Base-by-base conservation (phyloP, 2,888 invertebrate genomes). In the Tachina grossa region DNA sequence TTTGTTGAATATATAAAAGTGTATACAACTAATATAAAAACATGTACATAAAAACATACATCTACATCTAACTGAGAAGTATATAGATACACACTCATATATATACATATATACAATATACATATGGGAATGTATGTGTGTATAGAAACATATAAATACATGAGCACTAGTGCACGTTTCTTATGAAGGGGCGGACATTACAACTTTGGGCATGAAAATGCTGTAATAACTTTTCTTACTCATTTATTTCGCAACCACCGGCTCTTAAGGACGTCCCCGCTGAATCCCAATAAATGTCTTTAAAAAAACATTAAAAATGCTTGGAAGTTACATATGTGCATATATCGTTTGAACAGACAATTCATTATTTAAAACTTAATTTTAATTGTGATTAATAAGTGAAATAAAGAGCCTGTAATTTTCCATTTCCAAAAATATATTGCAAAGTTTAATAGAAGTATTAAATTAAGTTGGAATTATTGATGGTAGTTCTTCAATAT, bases 161-260 rank as follows among this genome's bases (percentile, higher is more conserved):
- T 22, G n/a, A 39, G 39, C 39, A 49, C 19, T 31, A 31, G 43
- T 51, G 66, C 10, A 1, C 43, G 39, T 19, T 66, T 59, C 3
- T 59, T 53, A 47, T 31, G 74, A 77, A 82, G 85, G 84, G 85
- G 85, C 85, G 85, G 82, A 78, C 80, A 76, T 74, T 53, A 68
- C 43, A 78, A 74, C 39, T 51, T 68, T 59, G 11, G 51, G 9
- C 68, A 72, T 43, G 51, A 53, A 75, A 55, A 47, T 79, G 13
- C 47, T 55, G 53, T 63, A 53, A 69, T 55, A 76, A 71, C 45
- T 63, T 51, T 11, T 22, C 19, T 14, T 45, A 49, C 11, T 57
- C 66, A 83, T 78, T 74, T 43, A 59, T 72, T 41, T 66, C 31
- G 9, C 72, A 66, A 53, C 57, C 72, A 59, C 66, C 72, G 59